Conservation (phyloP, 2,797 vertebrate species). For the Meda fulgida region DNA sequence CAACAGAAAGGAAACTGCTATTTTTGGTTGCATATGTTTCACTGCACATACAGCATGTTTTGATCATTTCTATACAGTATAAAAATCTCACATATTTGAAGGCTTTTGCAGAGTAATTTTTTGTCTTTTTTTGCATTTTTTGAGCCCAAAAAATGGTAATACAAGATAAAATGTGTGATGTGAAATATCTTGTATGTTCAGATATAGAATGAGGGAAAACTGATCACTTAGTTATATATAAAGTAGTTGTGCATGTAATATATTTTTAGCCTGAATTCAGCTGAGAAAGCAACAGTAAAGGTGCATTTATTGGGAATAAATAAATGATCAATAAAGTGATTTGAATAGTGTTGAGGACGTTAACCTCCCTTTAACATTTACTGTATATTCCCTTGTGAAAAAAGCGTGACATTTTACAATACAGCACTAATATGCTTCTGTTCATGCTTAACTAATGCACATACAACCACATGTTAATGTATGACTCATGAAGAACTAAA, state of each 20-base stretch:
- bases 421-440: no score
- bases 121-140: neutral
- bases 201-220: neutral
- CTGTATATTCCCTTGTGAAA: neutral
- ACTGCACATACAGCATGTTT: neutral
- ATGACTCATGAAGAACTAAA: no score
- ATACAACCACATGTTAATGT: no score
- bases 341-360: neutral
- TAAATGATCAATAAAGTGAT: neutral
- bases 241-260: neutral
- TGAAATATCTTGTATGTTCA: neutral
- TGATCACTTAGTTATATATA: neutral
- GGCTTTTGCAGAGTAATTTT: neutral
- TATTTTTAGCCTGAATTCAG: neutral
- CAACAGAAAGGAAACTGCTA: conserved; percentile 11
- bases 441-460: no score
- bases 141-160: neutral
- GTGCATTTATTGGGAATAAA: neutral
- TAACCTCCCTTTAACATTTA: neutral
- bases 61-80: neutral
- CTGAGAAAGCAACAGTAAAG: neutral
- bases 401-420: neutral
- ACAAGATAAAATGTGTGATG: neutral
- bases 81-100: neutral
- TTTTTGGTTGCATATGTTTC: neutral